Evolutionary conservation across 2,113 vertebrate species (phyloP), one percentile per base, ranked within the genome.

Genomic region (Pseudolaguvia tuberculata): DNA sequence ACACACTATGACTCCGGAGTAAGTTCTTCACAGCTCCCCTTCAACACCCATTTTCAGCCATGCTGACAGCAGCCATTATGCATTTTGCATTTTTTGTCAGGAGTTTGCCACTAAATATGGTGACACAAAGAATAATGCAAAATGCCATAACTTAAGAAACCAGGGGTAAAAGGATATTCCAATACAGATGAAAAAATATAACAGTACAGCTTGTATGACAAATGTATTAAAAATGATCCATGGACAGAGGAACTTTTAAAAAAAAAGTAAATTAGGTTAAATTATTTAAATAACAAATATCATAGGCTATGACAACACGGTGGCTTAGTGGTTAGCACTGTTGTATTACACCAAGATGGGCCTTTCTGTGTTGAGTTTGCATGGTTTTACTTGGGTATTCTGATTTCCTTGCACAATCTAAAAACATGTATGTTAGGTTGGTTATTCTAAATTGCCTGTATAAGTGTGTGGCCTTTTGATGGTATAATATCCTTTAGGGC

Each of bases 21-120:
- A 87, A 87, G 86, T 88, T 87, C 80, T 83, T 86, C 86, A 87
- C 52, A 81, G 78, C 81, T 71, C 78, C 71, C 58, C 50, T 23
- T 17, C 15, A 15, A 11, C 14, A 4, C 51, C 29, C 47, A 18
- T 29, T 81, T 80, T 81, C 55, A 57, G 78, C 70, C 73, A 71
- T 83, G 70, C 74, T 88, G 87, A 88, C 84, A 88, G 80, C 65
- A 81, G 76, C 82, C 76, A 85, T 87, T 87, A 86, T 85, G 82
- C 78, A 82, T 83, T 83, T 80, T 45, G 61, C 70, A 79, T 42
- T 42, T 79, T 81, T 80, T 85, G 79, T 85, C 76, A 81, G 27
- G 61, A 51, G 68, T 78, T 72, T 52, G 25, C 61, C 59, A 57
- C 74, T 61, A 52, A 72, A 76, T 50, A 73, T 65, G 75, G 79